phyloP scores from a whole-genome alignment of 2,113 vertebrate species.

The Ascaphus truei region DNA sequence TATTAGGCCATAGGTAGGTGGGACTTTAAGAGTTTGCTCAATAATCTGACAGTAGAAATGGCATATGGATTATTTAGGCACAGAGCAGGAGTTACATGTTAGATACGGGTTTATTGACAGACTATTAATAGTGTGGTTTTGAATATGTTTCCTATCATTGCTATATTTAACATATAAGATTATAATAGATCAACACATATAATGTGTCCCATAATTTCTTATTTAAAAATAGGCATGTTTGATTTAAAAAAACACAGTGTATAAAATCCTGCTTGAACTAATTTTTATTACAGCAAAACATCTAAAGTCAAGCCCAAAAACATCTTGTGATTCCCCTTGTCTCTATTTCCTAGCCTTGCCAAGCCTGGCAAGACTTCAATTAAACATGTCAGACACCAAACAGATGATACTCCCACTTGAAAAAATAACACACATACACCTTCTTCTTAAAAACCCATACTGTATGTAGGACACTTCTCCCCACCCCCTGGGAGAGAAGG shows the following conservation, averaged over 20 bases:
- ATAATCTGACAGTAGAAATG: too few relatives aligned
- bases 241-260: not conserved
- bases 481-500: too few relatives aligned
- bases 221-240: not conserved
- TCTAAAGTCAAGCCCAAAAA: not conserved
- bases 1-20: too few relatives aligned
- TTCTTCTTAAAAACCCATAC: constrained; percentile 10
- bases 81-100: too few relatives aligned
- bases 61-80: too few relatives aligned
- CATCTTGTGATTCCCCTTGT: not conserved
- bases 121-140: constrained; percentile 2
- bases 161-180: not conserved
- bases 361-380: constrained; percentile 9
- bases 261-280: not conserved
- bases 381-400: constrained; percentile 1
- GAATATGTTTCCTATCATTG: constrained; percentile 2
- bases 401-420: constrained; percentile 13
- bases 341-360: not conserved
- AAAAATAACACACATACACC: constrained; percentile 1
- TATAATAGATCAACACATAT: not conserved
- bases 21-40: too few relatives aligned
- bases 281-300: too few relatives aligned
- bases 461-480: too few relatives aligned
- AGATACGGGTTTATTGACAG: constrained; percentile 12
- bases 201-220: not conserved